Evolutionary conservation across 2,113 vertebrate genomes (phyloP).

Genomic region (Tetrao urogallus): DNA sequence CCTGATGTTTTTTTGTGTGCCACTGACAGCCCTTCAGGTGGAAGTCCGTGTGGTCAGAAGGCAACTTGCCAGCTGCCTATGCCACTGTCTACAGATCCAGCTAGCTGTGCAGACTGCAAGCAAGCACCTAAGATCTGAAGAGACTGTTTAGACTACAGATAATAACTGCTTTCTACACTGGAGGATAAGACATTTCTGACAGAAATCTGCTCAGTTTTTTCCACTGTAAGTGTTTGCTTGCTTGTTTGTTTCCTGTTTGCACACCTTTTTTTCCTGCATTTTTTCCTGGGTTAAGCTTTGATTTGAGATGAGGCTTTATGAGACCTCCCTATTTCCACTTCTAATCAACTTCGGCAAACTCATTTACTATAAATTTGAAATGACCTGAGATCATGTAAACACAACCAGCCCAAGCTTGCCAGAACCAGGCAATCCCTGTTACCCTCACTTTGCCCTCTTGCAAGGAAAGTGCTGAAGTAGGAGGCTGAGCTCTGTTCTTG

Average conservation of each 20-base stretch:
- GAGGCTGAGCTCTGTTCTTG: not conserved
- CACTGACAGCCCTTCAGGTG: not conserved
- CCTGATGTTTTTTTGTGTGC: not conserved
- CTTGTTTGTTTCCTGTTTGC: not conserved
- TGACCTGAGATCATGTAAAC: not conserved
- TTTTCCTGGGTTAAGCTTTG: not conserved
- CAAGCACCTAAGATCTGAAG: not conserved
- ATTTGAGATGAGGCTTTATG: not conserved
- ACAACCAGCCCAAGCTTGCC: not conserved
- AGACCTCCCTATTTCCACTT: not conserved
- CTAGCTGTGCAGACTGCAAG: not conserved
- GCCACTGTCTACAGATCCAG: not conserved
- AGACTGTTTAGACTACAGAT: not conserved
- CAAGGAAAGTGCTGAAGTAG: accelerated
- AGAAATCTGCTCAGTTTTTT: not conserved
- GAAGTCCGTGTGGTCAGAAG: not conserved
- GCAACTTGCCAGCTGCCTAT: not conserved
- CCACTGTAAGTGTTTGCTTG: not conserved
- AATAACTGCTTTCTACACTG: not conserved
- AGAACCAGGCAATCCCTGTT: not conserved
- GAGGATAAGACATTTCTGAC: not conserved
- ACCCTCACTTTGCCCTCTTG: not conserved
- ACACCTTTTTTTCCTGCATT: not conserved
- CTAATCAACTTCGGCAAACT: not conserved
- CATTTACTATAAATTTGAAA: not conserved